Evolutionary conservation across 2,888 invertebrate species (phyloP), one percentile per base, ranked within the genome.

Genomic region (Ophion slaviceki): DNA sequence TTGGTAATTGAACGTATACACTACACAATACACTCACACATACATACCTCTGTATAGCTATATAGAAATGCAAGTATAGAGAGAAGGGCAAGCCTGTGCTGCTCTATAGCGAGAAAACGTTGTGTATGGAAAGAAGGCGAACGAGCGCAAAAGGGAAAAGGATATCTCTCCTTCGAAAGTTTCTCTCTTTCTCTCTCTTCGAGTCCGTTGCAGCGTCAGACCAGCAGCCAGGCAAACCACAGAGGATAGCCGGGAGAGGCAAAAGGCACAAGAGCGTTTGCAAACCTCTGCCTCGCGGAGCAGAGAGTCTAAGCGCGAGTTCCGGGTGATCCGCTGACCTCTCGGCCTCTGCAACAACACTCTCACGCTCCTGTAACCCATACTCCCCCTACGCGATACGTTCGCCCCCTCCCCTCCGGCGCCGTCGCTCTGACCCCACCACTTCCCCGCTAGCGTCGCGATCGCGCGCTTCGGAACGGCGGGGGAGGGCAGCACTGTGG

Each of bases 341-440:
- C 93, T 93, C 93, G 93, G 93, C 93, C 93, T 93, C 93, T 93
- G 92, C 93, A 93, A 93, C 93, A 93, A 93, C 93, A 93, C 94
- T 93, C 93, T 94, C 94, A 94, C 94, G 94, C 94, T 94, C 93
- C 93, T 93, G 94, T 94, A 94, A 94, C 94, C 94, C 93, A 94
- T 93, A 93, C 94, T 92, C 92, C 92, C 91, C 91, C 92, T 92
- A 91, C 91, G 90, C 91, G 89, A 89, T 82, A 77, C 72, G 89
- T 84, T 83, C 83, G 80, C 80, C 80, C 74, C 90, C 91, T 90
- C 88, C 89, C 89, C 88, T 88, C 84, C 88, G 84, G 77, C 87
- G 80, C 86, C 85, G 71, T 84, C 66, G 64, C 70, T 32, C 78
- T 71, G 28, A 62, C 71, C 72, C 70, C 76, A 28, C 64, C 64